phyloP scores from a whole-genome alignment of 2,797 vertebrate species.

The Pipistrellus pipistrellus region DNA sequence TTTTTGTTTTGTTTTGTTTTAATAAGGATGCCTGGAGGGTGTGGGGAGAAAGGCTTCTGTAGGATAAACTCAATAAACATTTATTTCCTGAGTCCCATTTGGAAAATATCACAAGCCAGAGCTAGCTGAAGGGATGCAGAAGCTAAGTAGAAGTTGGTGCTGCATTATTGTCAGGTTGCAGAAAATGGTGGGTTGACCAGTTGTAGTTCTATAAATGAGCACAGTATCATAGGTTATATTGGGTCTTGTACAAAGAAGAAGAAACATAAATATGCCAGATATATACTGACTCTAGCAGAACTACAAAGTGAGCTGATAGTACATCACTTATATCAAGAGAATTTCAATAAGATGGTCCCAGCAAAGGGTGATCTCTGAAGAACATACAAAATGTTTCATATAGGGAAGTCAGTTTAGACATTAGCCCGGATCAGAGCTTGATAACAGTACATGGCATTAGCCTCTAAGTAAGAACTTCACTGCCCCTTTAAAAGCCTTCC shows the following conservation, averaged over 20 bases:
- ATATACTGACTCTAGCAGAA: background rate
- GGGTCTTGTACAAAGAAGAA: background rate
- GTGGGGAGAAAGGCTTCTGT: background rate
- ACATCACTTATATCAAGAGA: background rate
- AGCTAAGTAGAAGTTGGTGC: background rate
- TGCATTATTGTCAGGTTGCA: background rate
- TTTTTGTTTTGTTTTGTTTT: background rate
- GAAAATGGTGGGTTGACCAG: background rate
- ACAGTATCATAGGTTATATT: background rate
- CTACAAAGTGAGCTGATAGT: background rate
- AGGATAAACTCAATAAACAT: background rate
- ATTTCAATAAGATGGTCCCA: background rate
- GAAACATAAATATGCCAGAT: background rate
- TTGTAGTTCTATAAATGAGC: background rate
- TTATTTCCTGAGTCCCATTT: background rate
- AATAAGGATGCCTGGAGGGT: background rate
- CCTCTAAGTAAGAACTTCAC: background rate
- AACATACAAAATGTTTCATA: background rate
- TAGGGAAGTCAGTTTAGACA: background rate
- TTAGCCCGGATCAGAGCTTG: background rate
- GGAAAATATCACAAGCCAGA: constrained; percentile 36
- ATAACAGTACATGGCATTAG: background rate
- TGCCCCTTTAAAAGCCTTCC: fast-evolving
- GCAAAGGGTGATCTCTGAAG: background rate
- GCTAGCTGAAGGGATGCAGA: background rate